phyloP scores from a whole-genome alignment of 2,888 invertebrate species.

The Apamea anceps region DNA sequence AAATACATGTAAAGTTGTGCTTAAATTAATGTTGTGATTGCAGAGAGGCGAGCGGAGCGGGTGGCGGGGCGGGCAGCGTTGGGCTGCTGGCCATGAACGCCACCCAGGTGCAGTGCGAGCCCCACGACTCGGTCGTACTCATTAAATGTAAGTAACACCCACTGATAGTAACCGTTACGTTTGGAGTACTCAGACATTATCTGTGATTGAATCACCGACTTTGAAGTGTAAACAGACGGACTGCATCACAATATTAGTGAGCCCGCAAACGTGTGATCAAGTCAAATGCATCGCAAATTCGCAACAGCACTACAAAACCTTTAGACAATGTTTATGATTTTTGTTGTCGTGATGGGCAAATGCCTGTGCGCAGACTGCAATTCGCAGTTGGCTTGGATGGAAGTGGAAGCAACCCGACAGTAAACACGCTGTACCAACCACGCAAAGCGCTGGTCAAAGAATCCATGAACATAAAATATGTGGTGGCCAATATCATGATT shows the following conservation, averaged over 20 bases:
- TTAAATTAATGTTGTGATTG: conserved; percentile 51
- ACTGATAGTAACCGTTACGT: conserved; percentile 54
- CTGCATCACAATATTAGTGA: conserved; percentile 14
- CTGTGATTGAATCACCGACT: conserved; percentile 32
- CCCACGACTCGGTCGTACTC: conserved; percentile 93
- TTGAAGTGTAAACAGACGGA: conserved; percentile 15
- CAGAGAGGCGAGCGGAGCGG: conserved; percentile 88
- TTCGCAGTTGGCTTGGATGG: conserved; percentile 35
- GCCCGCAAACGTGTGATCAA: background rate
- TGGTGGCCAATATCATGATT: conserved; percentile 19
- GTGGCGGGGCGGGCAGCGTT: conserved; percentile 89
- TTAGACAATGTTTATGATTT: conserved; percentile 3
- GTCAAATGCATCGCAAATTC: conserved; percentile 11
- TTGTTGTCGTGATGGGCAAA: conserved; percentile 3
- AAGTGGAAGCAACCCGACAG: conserved; percentile 12
- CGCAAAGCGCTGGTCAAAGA: conserved; percentile 12
- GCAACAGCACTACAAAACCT: conserved; percentile 23
- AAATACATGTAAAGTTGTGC: conserved; percentile 32
- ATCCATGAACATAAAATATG: conserved; percentile 1
- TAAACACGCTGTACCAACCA: conserved; percentile 5
- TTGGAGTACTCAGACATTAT: conserved; percentile 26
- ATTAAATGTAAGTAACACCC: conserved; percentile 92
- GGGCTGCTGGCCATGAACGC: conserved; percentile 90
- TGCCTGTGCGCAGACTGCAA: background rate
- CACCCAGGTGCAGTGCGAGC: conserved; percentile 92